Evolutionary conservation across 2,113 vertebrate species (phyloP).

Genomic region (Empidonax traillii): DNA sequence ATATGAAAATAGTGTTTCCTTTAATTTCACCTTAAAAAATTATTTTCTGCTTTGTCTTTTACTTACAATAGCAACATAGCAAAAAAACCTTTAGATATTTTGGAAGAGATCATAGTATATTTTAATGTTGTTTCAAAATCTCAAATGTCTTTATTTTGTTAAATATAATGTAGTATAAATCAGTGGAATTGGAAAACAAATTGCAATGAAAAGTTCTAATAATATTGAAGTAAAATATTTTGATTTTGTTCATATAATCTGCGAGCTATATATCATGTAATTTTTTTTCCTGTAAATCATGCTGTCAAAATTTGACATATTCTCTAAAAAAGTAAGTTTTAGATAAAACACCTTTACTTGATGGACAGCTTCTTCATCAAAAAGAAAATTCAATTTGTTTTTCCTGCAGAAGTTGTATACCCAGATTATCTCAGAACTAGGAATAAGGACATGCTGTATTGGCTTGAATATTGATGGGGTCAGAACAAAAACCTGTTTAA

Average conservation of each 20-base stretch:
- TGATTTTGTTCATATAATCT: background rate
- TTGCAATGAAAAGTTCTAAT: background rate
- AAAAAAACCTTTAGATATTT: background rate
- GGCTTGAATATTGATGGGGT: background rate
- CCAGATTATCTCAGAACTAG: background rate
- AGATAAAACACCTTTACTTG: background rate
- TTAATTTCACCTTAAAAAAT: background rate
- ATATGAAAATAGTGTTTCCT: background rate
- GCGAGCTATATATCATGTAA: background rate
- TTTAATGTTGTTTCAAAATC: background rate
- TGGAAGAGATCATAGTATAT: background rate
- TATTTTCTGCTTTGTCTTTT: background rate
- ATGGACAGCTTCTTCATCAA: background rate
- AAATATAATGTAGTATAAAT: background rate
- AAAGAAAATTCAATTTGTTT: background rate
- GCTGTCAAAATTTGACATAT: background rate
- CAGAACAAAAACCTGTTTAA: background rate
- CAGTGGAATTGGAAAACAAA: background rate
- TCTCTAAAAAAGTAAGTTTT: background rate
- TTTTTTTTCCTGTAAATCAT: background rate
- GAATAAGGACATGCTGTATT: background rate
- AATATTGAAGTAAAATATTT: background rate
- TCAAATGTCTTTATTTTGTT: background rate
- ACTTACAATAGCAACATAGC: background rate
- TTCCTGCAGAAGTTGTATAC: background rate